Evolutionary conservation across 2,113 vertebrate genomes (phyloP).

Genomic region (Prunella fulvescens): DNA sequence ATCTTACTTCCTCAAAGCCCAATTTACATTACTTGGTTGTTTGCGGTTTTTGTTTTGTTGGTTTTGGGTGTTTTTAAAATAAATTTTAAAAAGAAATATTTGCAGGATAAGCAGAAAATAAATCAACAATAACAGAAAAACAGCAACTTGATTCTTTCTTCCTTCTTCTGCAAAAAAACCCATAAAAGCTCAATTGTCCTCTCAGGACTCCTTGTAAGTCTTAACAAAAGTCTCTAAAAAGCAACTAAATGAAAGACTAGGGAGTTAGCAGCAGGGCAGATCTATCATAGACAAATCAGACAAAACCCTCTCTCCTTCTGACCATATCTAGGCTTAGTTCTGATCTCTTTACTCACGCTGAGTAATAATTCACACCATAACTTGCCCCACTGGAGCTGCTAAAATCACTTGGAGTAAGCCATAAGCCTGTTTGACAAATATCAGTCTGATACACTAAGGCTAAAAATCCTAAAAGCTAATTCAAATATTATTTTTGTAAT

Average conservation of each 20-base stretch:
- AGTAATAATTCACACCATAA: constrained; percentile 52
- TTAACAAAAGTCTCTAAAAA: constrained; percentile 65
- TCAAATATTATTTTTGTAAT: constrained; percentile 20
- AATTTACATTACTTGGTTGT: neutral
- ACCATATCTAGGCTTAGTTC: constrained; percentile 20
- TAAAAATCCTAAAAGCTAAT: neutral
- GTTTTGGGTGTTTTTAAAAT: fast-evolving
- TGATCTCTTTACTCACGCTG: neutral
- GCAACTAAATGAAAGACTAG: constrained; percentile 60
- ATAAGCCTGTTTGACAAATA: constrained; percentile 25
- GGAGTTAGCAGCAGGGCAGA: constrained; percentile 42
- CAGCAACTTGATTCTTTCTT: constrained; percentile 34
- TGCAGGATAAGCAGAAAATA: constrained; percentile 4
- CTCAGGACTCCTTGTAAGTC: constrained; percentile 51
- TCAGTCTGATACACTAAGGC: neutral
- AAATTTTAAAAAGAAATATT: neutral
- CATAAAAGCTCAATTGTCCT: constrained; percentile 61
- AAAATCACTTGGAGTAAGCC: neutral
- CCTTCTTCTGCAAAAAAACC: neutral
- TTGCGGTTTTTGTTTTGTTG: neutral
- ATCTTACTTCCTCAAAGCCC: neutral
- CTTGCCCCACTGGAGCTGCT: neutral
- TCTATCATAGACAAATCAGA: constrained; percentile 48
- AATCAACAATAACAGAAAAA: constrained; percentile 16
- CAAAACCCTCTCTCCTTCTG: constrained; percentile 22